Evolutionary conservation across 2,888 invertebrate genomes (phyloP), one percentile per base, ranked within the genome.

Genomic region (Tetragonisca angustula): DNA sequence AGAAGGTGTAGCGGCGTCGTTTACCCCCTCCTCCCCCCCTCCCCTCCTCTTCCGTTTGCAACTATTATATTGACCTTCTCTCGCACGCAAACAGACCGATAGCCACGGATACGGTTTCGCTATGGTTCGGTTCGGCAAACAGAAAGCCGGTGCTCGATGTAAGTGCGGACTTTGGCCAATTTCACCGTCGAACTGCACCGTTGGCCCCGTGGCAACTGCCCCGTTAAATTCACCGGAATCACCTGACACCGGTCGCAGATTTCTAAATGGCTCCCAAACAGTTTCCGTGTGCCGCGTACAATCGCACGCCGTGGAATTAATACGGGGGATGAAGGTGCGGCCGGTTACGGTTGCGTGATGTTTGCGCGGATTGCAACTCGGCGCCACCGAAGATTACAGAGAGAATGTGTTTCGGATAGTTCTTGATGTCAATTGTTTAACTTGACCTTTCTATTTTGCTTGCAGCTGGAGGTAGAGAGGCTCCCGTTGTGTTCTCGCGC

Each of bases 31-130:
- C 2, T 17, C 5, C 50, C 50, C 17, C 2, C 27, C 1, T 2
- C 27, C 27, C 27, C 27, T 27, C 27, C 27, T 27, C 50, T 17
- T 79, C 43, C 43, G 9, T 43, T 43, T 67, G 71, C 74, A 81
- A 84, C 79, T 85, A 84, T 86, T 83, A 86, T 82, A 82, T 87
- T 82, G 85, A 87, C 76, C 81, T 76, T 75, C 71, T 62, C 17
- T 52, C 74, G 43, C 79, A 67, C 76, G 88, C 78, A 88, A 87
- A 85, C 88, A 81, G 64, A 69, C 69, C 73, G 62, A 77, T 70
- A 81, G 76, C 79, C 36, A 50, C 79, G 43, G 80, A 68, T 75
- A 76, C 65, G 54, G 75, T 85, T 75, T 76, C 83, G 56, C 64
- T 43, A 15, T 43, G 79, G 70, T 76, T 64, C 71, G 79, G 70